These are phyloP conservation scores for Chrysogorgia sp. DNA, from an alignment of 92 coral and sea anemone species.

Conservation along the genomic window DNA sequence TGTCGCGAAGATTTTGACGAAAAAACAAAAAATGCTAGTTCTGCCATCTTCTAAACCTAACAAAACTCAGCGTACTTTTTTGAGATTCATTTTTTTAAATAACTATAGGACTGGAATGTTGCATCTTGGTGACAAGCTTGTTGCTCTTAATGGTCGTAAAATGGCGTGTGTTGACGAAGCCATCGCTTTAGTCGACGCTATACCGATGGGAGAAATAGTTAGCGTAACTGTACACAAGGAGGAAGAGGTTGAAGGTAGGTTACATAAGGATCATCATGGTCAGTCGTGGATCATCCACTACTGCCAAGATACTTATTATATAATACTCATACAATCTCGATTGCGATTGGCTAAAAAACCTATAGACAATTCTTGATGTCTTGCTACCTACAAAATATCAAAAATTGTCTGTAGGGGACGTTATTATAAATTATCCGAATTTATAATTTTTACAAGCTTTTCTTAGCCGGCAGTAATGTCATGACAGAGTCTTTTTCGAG, in stretches of 20 bases:
- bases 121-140: constrained; percentile 25
- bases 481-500: too few species aligned
- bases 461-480: too few species aligned
- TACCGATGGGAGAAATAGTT: constrained; percentile 35
- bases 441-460: too few species aligned
- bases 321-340: too few species aligned
- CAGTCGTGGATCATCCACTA: background rate
- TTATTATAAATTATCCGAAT: too few species aligned
- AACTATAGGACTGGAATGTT: constrained; percentile 2
- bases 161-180: constrained; percentile 24
- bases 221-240: constrained; percentile 31
- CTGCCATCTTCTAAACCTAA: background rate
- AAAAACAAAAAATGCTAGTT: background rate
- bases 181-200: constrained; percentile 10
- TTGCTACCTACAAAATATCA: too few species aligned
- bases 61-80: background rate
- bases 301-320: too few species aligned
- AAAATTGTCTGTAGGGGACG: too few species aligned
- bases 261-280: background rate
- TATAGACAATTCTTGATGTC: too few species aligned
- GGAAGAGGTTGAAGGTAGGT: constrained; percentile 34
- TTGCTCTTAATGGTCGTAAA: constrained; percentile 22
- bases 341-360: too few species aligned
- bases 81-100: background rate
- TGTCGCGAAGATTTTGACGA: too few species aligned